Base-by-base conservation (phyloP, 2,113 vertebrate species). In the Motacilla alba region DNA sequence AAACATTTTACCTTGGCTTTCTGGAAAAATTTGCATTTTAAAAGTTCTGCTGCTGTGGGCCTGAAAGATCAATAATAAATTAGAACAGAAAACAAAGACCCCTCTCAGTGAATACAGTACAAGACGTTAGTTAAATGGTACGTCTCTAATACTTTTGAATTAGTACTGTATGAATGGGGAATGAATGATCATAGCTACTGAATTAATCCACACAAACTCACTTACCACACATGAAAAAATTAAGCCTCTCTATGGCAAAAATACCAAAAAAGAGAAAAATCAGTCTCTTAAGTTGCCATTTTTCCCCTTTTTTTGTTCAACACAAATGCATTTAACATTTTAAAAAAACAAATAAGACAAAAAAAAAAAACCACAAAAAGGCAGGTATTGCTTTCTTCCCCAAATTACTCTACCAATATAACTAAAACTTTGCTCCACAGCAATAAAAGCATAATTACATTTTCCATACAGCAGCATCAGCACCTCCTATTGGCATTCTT, bases 11-110 rank as follows among this genome's bases (percentile, higher is more conserved):
- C 98, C 98, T 98, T 98, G 97, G 98, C 98, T 98, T 98, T 98
- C 98, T 98, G 98, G 98, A 98, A 98, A 98, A 98, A 98, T 98
- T 98, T 98, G 98, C 98, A 98, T 98, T 98, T 98, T 98, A 98
- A 98, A 97, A 98, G 98, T 98, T 98, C 98, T 97, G 98, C 98
- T 97, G 98, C 98, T 97, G 98, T 98, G 95, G 98, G 98, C 98
- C 98, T 98, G 97, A 97, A 98, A 98, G 95, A 98, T 97, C 97
- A 98, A 98, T 96, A 98, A 98, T 97, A 98, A 95, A 97, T 98
- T 93, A 98, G 94, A 98, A 97, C 95, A 98, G 97, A 97, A 97
- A 97, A 96, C 87, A 98, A 96, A 87, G 95, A 96, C 63, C 92
- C 96, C 79, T 96, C 83, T 83, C 77, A 94, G 95, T 90, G 97